Evolutionary conservation across 2,888 invertebrate genomes (phyloP).

Genomic region (Mellilla xanthometata): DNA sequence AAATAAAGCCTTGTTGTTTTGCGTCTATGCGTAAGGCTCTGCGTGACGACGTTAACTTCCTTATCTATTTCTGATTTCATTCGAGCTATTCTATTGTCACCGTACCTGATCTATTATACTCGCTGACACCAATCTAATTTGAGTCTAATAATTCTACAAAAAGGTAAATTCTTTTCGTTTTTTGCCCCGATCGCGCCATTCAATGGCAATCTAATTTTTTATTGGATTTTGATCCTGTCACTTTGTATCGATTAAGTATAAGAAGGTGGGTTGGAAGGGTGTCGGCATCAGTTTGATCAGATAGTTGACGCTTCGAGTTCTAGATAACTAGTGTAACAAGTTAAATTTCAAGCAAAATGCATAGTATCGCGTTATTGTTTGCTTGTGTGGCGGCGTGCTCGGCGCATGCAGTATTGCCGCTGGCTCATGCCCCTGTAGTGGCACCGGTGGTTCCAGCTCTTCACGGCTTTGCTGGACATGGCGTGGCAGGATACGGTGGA

Average conservation of each 20-base stretch:
- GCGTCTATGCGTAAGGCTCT: conserved; percentile 1
- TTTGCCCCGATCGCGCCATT: conserved; percentile 52
- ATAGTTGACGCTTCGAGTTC: conserved; percentile 28
- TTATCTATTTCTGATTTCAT: conserved; percentile 12
- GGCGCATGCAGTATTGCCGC: conserved; percentile 53
- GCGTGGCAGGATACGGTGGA: conserved; percentile 30
- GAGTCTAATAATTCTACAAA: conserved; percentile 37
- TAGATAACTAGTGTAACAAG: conserved; percentile 7
- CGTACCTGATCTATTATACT: conserved; percentile 32
- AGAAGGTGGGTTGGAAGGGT: conserved; percentile 46
- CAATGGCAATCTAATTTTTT: conserved; percentile 61
- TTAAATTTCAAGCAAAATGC: conserved; percentile 45
- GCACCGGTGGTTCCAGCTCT: conserved; percentile 36
- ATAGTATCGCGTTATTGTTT: conserved; percentile 45
- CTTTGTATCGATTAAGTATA: conserved; percentile 63
- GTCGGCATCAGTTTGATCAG: conserved; percentile 44
- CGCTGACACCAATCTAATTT: conserved; percentile 38
- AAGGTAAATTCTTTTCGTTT: conserved; percentile 48
- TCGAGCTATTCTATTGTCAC: conserved; percentile 26
- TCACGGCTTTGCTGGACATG: conserved; percentile 42
- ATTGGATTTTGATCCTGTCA: conserved; percentile 58
- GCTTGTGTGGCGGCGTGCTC: conserved; percentile 49
- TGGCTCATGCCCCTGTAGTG: conserved; percentile 49
- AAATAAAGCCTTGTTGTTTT: too few species aligned
- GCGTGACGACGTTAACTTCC: conserved; percentile 12